phyloP scores from a whole-genome alignment of 2,888 invertebrate genomes.

The Synanthedon myopaeformis region DNA sequence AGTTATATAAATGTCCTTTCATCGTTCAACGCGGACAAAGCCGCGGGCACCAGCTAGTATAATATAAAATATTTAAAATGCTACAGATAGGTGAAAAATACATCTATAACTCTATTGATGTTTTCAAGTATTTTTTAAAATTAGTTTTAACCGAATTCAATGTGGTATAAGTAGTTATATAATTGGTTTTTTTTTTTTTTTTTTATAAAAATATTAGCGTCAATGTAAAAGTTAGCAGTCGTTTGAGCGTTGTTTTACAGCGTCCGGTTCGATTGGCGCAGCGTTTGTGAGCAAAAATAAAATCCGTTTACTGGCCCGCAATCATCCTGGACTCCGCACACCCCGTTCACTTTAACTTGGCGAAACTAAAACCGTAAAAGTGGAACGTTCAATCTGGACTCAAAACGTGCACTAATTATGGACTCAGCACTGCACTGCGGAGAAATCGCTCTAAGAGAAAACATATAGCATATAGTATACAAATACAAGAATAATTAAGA shows the following conservation, averaged over 20 bases:
- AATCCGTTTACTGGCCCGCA: slow-evolving; percentile 10
- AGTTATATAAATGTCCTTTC: too few relatives aligned
- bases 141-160: too few relatives aligned
- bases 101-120: too few relatives aligned
- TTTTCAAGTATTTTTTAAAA: too few relatives aligned
- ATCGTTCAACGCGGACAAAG: too few relatives aligned
- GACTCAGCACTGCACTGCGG: background rate
- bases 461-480: too few relatives aligned
- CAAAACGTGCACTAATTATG: background rate
- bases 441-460: background rate
- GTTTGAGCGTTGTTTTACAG: slow-evolving; percentile 12
- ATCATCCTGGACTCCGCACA: background rate
- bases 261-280: slow-evolving; percentile 13
- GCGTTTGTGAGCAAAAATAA: slow-evolving; percentile 5
- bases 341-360: background rate
- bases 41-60: too few relatives aligned
- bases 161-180: too few relatives aligned
- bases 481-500: too few relatives aligned
- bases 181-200: too few relatives aligned
- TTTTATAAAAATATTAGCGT: background rate
- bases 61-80: too few relatives aligned
- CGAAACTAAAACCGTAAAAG: background rate
- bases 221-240: slow-evolving; percentile 6
- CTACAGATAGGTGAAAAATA: too few relatives aligned
- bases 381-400: background rate